Base-by-base conservation (phyloP, 1,140 invertebrate genomes). In the Trialeurodes vaporariorum region DNA sequence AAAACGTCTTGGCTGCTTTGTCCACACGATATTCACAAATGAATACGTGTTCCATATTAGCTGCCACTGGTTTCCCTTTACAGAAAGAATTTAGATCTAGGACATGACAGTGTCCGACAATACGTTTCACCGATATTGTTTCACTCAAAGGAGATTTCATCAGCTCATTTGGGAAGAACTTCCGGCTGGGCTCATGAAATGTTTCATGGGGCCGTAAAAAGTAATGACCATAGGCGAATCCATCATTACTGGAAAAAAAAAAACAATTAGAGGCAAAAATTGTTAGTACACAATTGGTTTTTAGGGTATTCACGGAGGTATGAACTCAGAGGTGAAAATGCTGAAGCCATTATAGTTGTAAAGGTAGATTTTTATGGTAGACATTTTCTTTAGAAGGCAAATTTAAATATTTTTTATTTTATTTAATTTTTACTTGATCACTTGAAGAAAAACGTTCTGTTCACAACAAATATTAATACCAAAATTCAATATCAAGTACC, bases 181-280 rank as follows among this genome's bases (percentile, higher is more conserved):
- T 93, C 70, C 96, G 84, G 0, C 91, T 90, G 23, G 96, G 94
- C 77, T 98, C 96, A 77, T 98, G 95, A 82, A 93, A 98, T 21
- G 96, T 98, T 80, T 98, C 96, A 77, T 98, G 93, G 12, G 96
- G 96, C 66, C 95, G 82, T 62, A 98, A 81, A 80, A 96, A 99
- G 78, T 98, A 94, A 79, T 97, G 94, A 5, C 96, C 96, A 79
- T 94, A 98, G 0, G 94, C 94, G 80, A 91, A 95, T 68, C 89
- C 84, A 71, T 93, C 88, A 1, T 91, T 91, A 22, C 25, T 64
- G 34, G 58, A 49, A 68, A 64, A 59, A 24, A 1, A 49, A 22
- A 12, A 58, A 13, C n/a, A 58, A 58, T 13, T 58, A 58, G 12
- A 58, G 24, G 23, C 13, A 62, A 13, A 62, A 12, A 62, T n/a